Conservation (phyloP, 23 tunicate species). For the Ascidia mentula region DNA sequence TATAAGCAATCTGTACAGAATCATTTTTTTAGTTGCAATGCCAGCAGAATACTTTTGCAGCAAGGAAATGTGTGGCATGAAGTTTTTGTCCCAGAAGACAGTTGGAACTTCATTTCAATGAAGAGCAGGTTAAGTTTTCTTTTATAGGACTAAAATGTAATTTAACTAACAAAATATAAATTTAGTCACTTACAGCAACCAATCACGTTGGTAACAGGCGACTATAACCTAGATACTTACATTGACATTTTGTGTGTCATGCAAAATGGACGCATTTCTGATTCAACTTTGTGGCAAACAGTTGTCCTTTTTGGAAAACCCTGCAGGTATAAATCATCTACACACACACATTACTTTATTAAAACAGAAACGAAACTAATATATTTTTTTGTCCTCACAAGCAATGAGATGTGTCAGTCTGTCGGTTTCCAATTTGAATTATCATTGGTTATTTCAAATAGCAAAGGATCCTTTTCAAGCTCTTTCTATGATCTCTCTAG, state of each 20-base stretch:
- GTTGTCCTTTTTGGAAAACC: conserved; percentile 20
- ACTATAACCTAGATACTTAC: conserved; percentile 42
- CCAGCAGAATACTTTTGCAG: conserved; percentile 24
- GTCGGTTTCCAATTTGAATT: conserved; percentile 17
- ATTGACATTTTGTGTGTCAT: conserved; percentile 45
- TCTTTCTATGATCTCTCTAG: conserved; percentile 51
- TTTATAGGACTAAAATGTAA: not conserved
- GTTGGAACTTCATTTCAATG: conserved; percentile 24
- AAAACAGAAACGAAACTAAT: too few relatives aligned
- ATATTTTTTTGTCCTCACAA: too few relatives aligned
- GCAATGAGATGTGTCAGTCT: conserved; percentile 7
- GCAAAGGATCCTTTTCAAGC: conserved; percentile 46
- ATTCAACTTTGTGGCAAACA: not conserved
- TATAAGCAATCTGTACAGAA: not conserved
- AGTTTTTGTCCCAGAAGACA: conserved; percentile 13
- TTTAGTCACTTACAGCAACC: conserved; percentile 13
- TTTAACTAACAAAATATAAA: not conserved
- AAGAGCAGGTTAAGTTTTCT: not conserved
- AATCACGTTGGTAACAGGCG: conserved; percentile 47
- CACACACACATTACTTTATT: too few relatives aligned
- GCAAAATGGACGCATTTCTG: not conserved
- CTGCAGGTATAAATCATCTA: conserved; percentile 25
- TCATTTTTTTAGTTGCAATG: conserved; percentile 9
- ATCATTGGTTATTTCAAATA: conserved; percentile 16
- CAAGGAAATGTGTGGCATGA: not conserved